phyloP scores from a whole-genome alignment of 2,113 vertebrate species.

The Anhinga anhinga region DNA sequence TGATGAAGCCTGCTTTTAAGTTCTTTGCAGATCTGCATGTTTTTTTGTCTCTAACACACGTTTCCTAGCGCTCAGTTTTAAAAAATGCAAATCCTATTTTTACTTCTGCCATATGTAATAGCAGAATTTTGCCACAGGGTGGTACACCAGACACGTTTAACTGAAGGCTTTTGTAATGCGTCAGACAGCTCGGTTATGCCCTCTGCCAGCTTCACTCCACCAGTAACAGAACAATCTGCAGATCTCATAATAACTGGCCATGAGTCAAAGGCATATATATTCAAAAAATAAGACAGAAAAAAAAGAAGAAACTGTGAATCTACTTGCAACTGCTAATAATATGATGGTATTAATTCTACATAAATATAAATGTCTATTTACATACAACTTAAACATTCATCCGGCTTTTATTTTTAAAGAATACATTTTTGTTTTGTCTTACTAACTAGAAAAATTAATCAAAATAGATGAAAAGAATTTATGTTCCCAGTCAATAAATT shows the following conservation, averaged over 20 bases:
- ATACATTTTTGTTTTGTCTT: neutral
- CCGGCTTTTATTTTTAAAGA: neutral
- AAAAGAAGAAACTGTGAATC: neutral
- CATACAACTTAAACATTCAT: neutral
- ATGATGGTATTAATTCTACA: neutral
- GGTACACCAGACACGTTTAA: constrained; percentile 85
- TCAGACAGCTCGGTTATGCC: constrained; percentile 69
- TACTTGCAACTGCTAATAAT: neutral
- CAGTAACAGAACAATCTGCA: constrained; percentile 74
- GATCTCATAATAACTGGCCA: constrained; percentile 73
- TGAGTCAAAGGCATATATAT: constrained; percentile 38
- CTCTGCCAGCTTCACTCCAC: constrained; percentile 73
- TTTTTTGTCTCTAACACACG: neutral
- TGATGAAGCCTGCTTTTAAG: constrained; percentile 2
- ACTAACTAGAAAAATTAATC: neutral
- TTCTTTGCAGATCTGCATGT: constrained; percentile 11
- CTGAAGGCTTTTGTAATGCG: constrained; percentile 74
- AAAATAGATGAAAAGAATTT: neutral
- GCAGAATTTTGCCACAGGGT: constrained; percentile 87
- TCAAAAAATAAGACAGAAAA: neutral
- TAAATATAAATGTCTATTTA: neutral
- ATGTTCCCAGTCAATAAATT: neutral
- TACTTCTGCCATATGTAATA: constrained; percentile 76
- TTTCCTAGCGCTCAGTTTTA: neutral
- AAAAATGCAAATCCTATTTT: neutral